Percentiles rank a stretch among this genome's conserved stretches.
These are phyloP conservation scores for Colostygia pectinataria DNA, from an alignment of 2,888 invertebrate species.

Conservation along the genomic window DNA sequence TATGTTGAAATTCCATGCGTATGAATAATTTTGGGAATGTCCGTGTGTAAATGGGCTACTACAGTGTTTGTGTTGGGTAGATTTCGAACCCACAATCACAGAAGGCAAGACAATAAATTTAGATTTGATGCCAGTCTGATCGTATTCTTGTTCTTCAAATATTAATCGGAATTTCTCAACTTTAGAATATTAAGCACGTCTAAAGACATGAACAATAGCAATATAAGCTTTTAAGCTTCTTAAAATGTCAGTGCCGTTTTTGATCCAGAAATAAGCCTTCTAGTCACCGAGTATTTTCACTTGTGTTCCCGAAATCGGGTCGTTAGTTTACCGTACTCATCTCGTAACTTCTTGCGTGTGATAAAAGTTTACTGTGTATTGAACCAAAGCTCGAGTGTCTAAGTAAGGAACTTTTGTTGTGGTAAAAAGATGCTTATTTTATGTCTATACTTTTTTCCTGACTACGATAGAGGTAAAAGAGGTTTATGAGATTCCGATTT, in stretches of 20 bases:
- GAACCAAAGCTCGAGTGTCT: slow-evolving; percentile 24
- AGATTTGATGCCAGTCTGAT: too few species aligned
- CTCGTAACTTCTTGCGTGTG: slow-evolving; percentile 32
- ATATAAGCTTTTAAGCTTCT: slow-evolving; percentile 27
- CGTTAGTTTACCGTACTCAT: slow-evolving; percentile 32
- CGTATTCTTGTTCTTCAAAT: too few species aligned
- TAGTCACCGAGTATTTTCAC: slow-evolving; percentile 29
- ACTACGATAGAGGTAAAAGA: background rate
- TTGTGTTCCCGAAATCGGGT: slow-evolving; percentile 32
- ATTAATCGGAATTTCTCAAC: background rate
- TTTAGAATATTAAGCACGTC: slow-evolving; percentile 13
- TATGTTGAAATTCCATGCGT: too few species aligned
- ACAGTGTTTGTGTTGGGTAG: too few species aligned
- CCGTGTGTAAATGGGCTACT: too few species aligned
- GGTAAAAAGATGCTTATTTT: slow-evolving; percentile 23
- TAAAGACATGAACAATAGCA: too few species aligned
- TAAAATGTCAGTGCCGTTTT: slow-evolving; percentile 28
- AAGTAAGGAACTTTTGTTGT: slow-evolving; percentile 20
- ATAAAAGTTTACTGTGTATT: slow-evolving; percentile 35
- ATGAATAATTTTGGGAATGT: too few species aligned
- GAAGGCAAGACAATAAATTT: too few species aligned
- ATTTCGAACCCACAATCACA: too few species aligned
- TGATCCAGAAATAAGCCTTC: slow-evolving; percentile 31
- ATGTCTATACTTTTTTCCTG: slow-evolving; percentile 14
- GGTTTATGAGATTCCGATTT: slow-evolving; percentile 2